A percentile compares a stretch with the other conserved stretches of the same genome.
These are phyloP conservation scores for Galeopterus variegatus DNA, from an alignment of 2,113 vertebrate genomes.

Conservation along the genomic window DNA sequence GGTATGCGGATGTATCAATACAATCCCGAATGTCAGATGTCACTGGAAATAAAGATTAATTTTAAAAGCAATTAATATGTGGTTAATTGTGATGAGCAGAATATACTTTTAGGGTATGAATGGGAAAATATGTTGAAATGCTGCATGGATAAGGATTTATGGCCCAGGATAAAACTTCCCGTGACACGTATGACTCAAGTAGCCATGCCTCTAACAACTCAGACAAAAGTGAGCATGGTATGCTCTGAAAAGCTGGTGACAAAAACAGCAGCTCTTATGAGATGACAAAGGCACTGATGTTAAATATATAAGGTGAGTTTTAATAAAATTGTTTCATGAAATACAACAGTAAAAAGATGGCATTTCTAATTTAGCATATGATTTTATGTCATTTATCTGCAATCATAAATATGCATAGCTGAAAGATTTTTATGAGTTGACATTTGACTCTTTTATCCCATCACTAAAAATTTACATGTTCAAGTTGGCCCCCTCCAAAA, in stretches of 20 bases:
- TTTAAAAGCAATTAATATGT: constrained; percentile 6
- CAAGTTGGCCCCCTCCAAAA: background rate
- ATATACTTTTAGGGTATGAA: background rate
- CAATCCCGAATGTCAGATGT: background rate
- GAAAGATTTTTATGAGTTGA: background rate
- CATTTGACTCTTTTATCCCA: background rate
- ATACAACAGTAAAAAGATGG: background rate
- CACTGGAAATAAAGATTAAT: background rate
- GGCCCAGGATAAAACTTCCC: background rate
- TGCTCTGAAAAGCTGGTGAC: background rate
- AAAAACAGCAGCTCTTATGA: background rate
- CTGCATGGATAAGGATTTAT: background rate
- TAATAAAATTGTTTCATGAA: background rate
- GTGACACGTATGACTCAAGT: background rate
- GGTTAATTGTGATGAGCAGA: background rate
- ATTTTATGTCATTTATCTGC: background rate
- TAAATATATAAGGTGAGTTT: background rate
- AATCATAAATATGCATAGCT: background rate
- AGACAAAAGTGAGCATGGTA: background rate
- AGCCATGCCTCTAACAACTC: background rate
- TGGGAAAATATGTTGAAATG: background rate
- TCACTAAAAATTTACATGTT: background rate
- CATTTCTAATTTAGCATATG: background rate
- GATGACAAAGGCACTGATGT: background rate
- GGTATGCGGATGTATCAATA: background rate